Evolutionary conservation across 2,888 invertebrate species (phyloP).

Genomic region (Acleris literana): DNA sequence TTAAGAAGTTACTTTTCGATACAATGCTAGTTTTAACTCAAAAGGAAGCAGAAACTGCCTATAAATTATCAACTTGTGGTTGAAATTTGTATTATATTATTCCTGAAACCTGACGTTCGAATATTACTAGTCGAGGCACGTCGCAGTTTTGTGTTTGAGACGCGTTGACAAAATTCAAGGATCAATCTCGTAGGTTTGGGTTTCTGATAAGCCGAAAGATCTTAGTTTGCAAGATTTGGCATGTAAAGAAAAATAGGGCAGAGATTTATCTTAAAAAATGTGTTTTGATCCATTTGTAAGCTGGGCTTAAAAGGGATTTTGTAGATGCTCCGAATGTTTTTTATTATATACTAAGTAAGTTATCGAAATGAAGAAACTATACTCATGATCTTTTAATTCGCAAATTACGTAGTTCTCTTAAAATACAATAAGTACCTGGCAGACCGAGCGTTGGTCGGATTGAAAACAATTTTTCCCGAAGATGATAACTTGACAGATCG

Average conservation of each 20-base stretch:
- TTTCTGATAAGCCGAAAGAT: constrained; percentile 27
- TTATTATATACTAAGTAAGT: no score
- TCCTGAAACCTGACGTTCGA: not conserved
- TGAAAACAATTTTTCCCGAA: no score
- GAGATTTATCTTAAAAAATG: constrained; percentile 4
- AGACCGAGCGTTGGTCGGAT: no score
- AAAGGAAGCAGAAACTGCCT: not conserved
- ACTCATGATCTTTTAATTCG: no score
- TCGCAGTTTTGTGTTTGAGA: constrained; percentile 26
- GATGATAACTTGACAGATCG: no score
- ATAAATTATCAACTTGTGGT: constrained; percentile 11
- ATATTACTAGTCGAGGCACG: constrained; percentile 20
- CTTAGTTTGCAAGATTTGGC: constrained; percentile 20
- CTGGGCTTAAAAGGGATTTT: no score
- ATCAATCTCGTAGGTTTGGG: constrained; percentile 26
- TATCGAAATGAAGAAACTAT: no score
- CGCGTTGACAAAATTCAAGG: constrained; percentile 30
- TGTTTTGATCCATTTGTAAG: not conserved
- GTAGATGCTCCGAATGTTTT: no score
- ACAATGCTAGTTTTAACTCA: not conserved
- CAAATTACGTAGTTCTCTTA: no score
- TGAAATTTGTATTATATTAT: constrained; percentile 10
- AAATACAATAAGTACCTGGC: no score
- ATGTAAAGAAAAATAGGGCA: constrained; percentile 17
- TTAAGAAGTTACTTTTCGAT: no score